phyloP scores from a whole-genome alignment of 2,113 vertebrate species.

The Cyanistes caeruleus region DNA sequence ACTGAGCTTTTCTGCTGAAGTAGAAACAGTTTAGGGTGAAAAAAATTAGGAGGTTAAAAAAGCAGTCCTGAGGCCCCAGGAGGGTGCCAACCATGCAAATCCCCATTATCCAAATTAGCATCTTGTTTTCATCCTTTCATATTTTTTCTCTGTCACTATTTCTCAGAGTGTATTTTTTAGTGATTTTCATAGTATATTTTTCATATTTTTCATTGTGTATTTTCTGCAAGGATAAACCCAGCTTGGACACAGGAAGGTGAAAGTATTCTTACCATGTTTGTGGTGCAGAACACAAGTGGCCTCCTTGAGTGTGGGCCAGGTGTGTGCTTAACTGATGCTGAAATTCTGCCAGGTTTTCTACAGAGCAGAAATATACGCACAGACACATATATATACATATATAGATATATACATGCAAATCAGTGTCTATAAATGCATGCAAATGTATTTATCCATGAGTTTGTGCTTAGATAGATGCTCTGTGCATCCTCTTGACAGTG shows the following conservation, averaged over 20 bases:
- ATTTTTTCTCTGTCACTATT: background rate
- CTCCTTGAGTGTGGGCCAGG: background rate
- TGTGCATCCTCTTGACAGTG: background rate
- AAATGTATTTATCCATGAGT: background rate
- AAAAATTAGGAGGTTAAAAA: background rate
- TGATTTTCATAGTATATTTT: background rate
- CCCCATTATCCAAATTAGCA: background rate
- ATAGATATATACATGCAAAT: background rate
- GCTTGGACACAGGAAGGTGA: background rate
- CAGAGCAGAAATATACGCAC: background rate
- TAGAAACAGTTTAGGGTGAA: background rate
- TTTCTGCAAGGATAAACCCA: background rate
- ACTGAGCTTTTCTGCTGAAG: background rate
- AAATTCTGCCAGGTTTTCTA: background rate
- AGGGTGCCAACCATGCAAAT: background rate
- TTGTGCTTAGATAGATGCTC: background rate
- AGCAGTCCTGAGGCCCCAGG: background rate
- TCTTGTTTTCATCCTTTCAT: background rate
- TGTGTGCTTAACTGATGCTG: background rate
- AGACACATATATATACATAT: rapidly evolving
- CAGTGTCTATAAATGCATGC: background rate
- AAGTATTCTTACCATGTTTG: background rate
- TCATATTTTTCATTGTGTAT: background rate
- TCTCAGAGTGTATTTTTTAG: background rate
- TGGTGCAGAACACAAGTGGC: background rate